phyloP scores from a whole-genome alignment of 2,797 vertebrate species.

The Scolopax bukidnonensis region DNA sequence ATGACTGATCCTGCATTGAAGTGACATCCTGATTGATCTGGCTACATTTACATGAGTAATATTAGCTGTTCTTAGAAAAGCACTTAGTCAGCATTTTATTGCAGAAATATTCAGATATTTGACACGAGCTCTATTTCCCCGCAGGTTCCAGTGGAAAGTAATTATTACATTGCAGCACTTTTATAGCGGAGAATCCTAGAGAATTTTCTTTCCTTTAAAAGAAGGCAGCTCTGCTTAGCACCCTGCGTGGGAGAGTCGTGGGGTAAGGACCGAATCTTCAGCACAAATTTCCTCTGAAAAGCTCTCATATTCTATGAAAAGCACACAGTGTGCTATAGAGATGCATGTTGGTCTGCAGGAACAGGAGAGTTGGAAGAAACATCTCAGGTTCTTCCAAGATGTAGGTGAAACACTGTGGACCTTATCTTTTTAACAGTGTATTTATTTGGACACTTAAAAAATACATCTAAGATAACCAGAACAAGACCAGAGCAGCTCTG shows the following conservation, averaged over 20 bases:
- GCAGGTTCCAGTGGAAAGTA: neutral
- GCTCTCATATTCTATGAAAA: neutral
- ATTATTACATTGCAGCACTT: neutral
- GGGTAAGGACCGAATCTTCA: neutral
- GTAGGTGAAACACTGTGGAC: neutral
- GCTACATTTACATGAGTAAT: neutral
- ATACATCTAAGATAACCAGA: neutral
- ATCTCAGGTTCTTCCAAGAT: neutral
- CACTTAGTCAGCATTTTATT: neutral
- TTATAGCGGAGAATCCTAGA: neutral
- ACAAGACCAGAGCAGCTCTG: neutral
- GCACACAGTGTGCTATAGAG: neutral
- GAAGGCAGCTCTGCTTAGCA: neutral
- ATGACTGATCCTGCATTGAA: neutral
- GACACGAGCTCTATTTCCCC: neutral
- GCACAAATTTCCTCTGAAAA: neutral
- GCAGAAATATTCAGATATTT: neutral
- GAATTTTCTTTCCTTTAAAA: neutral
- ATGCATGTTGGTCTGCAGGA: neutral
- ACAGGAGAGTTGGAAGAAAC: neutral
- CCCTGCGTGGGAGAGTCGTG: neutral
- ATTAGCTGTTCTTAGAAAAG: neutral
- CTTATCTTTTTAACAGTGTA: neutral
- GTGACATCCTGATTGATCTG: neutral
- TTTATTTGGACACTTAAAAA: neutral